These are phyloP conservation scores for Turritopsis rubra DNA, from an alignment of 30 jellyfish, hydroid and myxozoan species.

Conservation along the genomic window DNA sequence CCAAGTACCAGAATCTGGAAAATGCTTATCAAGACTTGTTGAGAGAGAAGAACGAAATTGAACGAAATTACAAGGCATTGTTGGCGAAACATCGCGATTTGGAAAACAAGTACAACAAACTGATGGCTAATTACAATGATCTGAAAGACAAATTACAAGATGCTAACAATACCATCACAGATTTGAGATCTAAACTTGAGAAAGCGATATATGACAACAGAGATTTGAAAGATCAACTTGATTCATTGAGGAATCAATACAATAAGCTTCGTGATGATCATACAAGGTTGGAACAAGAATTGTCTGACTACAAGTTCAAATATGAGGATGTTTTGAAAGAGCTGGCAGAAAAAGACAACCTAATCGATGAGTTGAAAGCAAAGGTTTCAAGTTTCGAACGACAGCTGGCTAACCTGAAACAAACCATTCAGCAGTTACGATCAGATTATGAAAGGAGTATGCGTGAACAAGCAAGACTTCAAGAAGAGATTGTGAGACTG, in stretches of 20 bases:
- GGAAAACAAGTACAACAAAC: conserved; percentile 60
- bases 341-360: conserved; percentile 69
- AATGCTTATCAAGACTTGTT: conserved; percentile 55
- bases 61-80: conserved; percentile 63
- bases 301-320: conserved; percentile 75
- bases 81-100: conserved; percentile 66
- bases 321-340: conserved; percentile 81
- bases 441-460: conserved; percentile 82
- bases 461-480: conserved; percentile 75
- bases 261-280: conserved; percentile 67
- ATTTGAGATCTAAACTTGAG: conserved; percentile 62
- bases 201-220: conserved; percentile 58
- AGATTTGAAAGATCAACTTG: conserved; percentile 74
- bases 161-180: conserved; percentile 46
- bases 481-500: conserved; percentile 68
- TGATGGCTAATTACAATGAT: conserved; percentile 45
- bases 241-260: conserved; percentile 36
- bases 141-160: conserved; percentile 60
- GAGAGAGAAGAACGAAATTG: conserved; percentile 72
- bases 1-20: conserved; percentile 50
- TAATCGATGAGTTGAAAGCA: conserved; percentile 62
- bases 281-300: conserved; percentile 70
- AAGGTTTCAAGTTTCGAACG: conserved; percentile 58
- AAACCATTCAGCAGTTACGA: conserved; percentile 58
- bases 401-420: conserved; percentile 68